A percentile compares a stretch with the other conserved stretches of the same genome.
These are phyloP conservation scores for Zaprionus gabonicus DNA, from an alignment of 1,140 invertebrate genomes.

Conservation along the genomic window DNA sequence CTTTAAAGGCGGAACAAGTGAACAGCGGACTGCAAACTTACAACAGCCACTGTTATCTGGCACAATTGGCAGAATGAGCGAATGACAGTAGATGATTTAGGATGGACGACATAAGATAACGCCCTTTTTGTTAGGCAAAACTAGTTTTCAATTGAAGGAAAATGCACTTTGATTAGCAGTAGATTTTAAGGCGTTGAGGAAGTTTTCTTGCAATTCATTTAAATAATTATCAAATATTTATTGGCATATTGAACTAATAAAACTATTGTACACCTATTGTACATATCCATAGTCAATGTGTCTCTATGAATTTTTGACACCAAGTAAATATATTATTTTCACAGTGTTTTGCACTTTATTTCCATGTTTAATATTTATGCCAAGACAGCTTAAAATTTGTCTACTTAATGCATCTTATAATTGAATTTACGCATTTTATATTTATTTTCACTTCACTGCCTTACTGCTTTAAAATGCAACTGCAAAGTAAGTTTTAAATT, in stretches of 20 bases:
- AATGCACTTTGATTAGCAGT: background rate
- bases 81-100: background rate
- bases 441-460: no score
- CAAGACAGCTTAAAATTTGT: no score
- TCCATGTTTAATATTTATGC: no score
- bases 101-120: background rate
- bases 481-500: background rate
- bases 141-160: constrained; percentile 9
- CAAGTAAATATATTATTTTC: no score
- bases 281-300: no score
- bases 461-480: background rate
- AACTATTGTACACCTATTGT: no score
- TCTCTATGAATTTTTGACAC: no score
- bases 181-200: background rate
- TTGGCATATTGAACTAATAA: no score
- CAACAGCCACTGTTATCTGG: background rate
- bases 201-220: background rate
- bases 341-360: no score
- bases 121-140: constrained; percentile 10
- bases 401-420: background rate
- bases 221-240: background rate
- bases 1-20: constrained; percentile 28
- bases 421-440: background rate
- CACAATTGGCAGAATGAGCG: background rate
- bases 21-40: constrained; percentile 5